Evolutionary conservation across 2,113 vertebrate species (phyloP).

Genomic region (Misgurnus mizolepis): DNA sequence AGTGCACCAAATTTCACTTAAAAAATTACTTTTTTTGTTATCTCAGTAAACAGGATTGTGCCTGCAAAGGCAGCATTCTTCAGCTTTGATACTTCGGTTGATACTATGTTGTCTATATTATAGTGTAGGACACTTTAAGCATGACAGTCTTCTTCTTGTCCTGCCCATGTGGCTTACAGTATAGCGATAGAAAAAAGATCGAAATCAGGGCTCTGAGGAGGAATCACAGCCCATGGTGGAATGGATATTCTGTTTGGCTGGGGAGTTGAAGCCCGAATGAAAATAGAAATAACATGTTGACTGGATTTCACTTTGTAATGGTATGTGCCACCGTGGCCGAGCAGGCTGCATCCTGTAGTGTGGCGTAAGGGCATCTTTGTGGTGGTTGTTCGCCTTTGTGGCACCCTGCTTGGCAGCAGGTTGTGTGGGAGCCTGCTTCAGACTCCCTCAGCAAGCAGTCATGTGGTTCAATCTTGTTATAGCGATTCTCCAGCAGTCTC

Average conservation of each 20-base stretch:
- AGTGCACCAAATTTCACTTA: too few species aligned
- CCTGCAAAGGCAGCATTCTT: too few species aligned
- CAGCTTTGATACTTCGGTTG: too few species aligned
- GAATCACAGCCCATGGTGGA: constrained; percentile 29
- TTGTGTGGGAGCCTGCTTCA: constrained; percentile 59
- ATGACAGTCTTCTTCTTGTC: background rate
- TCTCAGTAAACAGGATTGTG: too few species aligned
- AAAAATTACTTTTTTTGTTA: too few species aligned
- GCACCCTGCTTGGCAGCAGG: constrained; percentile 63
- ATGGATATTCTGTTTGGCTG: constrained; percentile 50
- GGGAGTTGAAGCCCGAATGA: constrained; percentile 47
- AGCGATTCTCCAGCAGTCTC: constrained; percentile 66
- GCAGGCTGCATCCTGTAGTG: constrained; percentile 57
- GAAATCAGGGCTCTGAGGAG: background rate
- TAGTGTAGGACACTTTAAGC: background rate
- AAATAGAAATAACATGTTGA: constrained; percentile 58
- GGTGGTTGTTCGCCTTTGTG: constrained; percentile 59
- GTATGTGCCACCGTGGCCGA: constrained; percentile 62
- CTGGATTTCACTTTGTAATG: constrained; percentile 61
- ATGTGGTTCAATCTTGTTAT: constrained; percentile 69
- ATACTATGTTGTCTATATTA: background rate
- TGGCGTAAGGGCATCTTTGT: constrained; percentile 62
- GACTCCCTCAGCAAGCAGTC: constrained; percentile 65
- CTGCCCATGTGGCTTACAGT: background rate
- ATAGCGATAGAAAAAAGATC: background rate